Conservation (phyloP, 1,140 invertebrate genomes). For the Melitaea cinxia region DNA sequence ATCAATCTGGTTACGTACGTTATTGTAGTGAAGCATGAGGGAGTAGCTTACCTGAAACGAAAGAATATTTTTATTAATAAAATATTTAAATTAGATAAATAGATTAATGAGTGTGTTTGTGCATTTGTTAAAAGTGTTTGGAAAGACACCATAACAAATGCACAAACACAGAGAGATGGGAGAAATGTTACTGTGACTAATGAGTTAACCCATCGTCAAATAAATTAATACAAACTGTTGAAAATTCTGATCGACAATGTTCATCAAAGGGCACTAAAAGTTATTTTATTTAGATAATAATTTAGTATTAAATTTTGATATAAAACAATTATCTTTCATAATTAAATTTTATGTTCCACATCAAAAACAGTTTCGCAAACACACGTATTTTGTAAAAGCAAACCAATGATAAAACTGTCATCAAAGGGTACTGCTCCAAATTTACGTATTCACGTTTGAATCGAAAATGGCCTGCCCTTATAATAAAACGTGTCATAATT, state of each 20-base stretch:
- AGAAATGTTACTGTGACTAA: not conserved
- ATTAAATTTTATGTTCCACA: slow-evolving; percentile 27
- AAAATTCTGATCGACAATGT: too few species aligned
- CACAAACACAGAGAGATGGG: not conserved
- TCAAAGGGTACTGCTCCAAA: slow-evolving; percentile 28
- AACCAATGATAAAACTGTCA: slow-evolving; percentile 34
- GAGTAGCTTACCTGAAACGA: slow-evolving; percentile 33
- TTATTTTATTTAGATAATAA: too few species aligned
- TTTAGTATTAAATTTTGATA: slow-evolving; percentile 10
- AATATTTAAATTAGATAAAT: slow-evolving; percentile 1
- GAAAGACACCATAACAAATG: too few species aligned
- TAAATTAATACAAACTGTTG: too few species aligned
- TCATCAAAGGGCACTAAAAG: too few species aligned
- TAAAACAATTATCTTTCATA: slow-evolving; percentile 31
- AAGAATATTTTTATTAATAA: slow-evolving; percentile 20
- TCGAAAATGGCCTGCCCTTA: slow-evolving; percentile 6
- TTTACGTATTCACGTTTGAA: slow-evolving; percentile 13
- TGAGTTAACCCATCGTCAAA: too few species aligned
- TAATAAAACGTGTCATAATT: not conserved
- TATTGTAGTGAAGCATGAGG: not conserved
- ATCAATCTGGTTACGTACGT: slow-evolving; percentile 5
- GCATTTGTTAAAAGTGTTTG: too few species aligned
- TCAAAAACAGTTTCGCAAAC: slow-evolving; percentile 1
- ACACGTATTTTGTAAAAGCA: not conserved
- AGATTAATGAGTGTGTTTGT: too few species aligned